phyloP scores from a whole-genome alignment of 2,113 vertebrate species.

The Cynocephalus volans region DNA sequence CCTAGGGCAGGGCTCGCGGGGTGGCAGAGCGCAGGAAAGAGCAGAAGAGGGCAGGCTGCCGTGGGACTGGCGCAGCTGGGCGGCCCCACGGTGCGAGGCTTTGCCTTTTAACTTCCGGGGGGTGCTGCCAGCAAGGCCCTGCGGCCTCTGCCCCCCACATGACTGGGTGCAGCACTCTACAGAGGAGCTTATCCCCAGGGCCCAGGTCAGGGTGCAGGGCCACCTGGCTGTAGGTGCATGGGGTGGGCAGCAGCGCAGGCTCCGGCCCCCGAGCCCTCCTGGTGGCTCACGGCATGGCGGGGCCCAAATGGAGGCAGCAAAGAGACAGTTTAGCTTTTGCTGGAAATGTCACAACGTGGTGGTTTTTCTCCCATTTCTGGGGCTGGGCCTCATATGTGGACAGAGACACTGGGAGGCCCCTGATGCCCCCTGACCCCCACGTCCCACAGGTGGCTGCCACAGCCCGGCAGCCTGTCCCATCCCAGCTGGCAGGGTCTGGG shows the following conservation, averaged over 20 bases:
- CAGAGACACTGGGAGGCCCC: not conserved
- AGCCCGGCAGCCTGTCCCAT: constrained; percentile 64
- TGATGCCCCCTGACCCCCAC: accelerated
- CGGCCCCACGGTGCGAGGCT: too few relatives aligned
- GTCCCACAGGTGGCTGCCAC: too few relatives aligned
- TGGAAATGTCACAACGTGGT: constrained; percentile 65
- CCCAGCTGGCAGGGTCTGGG: constrained; percentile 79
- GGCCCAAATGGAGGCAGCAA: constrained; percentile 55
- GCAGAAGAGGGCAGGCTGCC: too few relatives aligned
- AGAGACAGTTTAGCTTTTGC: constrained; percentile 42
- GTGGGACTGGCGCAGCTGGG: too few relatives aligned
- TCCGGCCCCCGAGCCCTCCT: not conserved
- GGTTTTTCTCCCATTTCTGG: constrained; percentile 59
- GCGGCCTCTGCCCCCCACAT: too few relatives aligned
- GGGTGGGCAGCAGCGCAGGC: not conserved
- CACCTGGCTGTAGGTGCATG: too few relatives aligned
- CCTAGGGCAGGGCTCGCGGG: too few relatives aligned
- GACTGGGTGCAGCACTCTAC: too few relatives aligned
- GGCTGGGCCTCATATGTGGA: constrained; percentile 25
- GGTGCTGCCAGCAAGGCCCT: accelerated
- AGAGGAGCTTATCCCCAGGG: too few relatives aligned
- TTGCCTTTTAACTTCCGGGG: too few relatives aligned
- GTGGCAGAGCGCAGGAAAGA: too few relatives aligned
- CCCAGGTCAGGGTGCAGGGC: too few relatives aligned
- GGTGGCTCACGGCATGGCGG: not conserved